Base-by-base conservation (phyloP, 2,888 invertebrate species). In the Troilus luridus region DNA sequence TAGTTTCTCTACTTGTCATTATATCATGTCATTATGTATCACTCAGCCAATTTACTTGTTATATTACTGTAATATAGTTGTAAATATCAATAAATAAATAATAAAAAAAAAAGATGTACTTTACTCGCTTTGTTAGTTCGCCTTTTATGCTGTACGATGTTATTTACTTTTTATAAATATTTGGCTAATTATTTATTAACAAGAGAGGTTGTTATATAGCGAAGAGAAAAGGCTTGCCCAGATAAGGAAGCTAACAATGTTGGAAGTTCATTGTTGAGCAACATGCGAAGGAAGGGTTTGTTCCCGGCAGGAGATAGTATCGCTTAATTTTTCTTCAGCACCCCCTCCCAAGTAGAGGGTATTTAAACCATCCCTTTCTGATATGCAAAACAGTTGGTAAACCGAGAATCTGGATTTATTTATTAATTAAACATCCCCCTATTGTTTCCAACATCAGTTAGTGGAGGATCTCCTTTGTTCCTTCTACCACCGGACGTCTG, bases 261-360 rank as follows among this genome's bases (percentile, higher is more conserved):
- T 56, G 56, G 11, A 58, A 58, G 85, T 58, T 85, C 85, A 85
- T 85, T 85, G 85, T 85, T 56, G 21, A 58, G n/a, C 14, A 85
- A 85, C 85, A 85, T 85, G 85, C 85, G 56, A 85, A 85, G 85
- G n/a, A 10, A 56, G n/a, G 85, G 56, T 85, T 85, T 85, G 85
- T 85, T 85, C 56, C 56, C 1, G 6, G 6, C 19, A 12, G 41
- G 41, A 41, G 85, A 85, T 85, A 85, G 56, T 1, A 85, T 54
- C 85, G 14, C n/a, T 58, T 85, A 85, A 85, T 85, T 85, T 85
- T 85, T 85, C 56, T 58, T 56, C 56, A 81, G 24, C 67, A 24
- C 10, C 64, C 64, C 67, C 67, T 24, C 67, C 67, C 12, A 27
- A 27, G 24, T 27, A 14, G 6, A 14, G 72, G 72, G 27, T 27